Evolutionary conservation across 2,113 vertebrate genomes (phyloP).

Genomic region (Casuarius casuarius): DNA sequence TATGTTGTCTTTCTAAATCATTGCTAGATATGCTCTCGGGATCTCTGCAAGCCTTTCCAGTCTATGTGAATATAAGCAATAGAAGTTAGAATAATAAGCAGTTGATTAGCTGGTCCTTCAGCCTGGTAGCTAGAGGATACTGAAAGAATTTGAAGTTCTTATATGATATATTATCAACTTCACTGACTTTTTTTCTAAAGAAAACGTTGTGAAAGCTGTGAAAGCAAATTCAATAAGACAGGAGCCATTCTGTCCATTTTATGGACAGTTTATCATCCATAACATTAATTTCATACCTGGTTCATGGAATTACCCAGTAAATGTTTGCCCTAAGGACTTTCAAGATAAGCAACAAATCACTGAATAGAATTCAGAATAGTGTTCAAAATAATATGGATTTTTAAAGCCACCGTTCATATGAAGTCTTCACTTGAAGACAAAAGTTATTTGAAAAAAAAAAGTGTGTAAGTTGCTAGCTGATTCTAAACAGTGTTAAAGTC

Average conservation of each 20-base stretch:
- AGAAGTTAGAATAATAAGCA: constrained; percentile 49
- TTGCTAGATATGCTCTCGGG: neutral
- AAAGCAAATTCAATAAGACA: neutral
- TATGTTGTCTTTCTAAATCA: neutral
- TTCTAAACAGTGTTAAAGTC: neutral
- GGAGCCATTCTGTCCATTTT: neutral
- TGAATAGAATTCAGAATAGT: neutral
- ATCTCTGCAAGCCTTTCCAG: neutral
- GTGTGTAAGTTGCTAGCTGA: fast-evolving
- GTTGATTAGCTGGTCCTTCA: constrained; percentile 6
- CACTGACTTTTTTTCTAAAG: neutral
- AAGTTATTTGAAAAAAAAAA: neutral
- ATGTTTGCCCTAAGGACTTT: neutral
- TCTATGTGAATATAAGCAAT: neutral
- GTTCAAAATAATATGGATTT: neutral
- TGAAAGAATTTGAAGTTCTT: neutral
- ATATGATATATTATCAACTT: neutral
- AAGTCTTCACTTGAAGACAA: neutral
- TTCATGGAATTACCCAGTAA: neutral
- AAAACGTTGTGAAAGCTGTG: neutral
- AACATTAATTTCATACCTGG: neutral
- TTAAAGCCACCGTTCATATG: neutral
- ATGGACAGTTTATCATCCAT: neutral
- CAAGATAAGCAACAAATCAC: neutral
- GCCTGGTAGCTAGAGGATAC: neutral